Evolutionary conservation across 2,797 vertebrate genomes (phyloP), one percentile per base, ranked within the genome.

Genomic region (Scyliorhinus canicula): DNA sequence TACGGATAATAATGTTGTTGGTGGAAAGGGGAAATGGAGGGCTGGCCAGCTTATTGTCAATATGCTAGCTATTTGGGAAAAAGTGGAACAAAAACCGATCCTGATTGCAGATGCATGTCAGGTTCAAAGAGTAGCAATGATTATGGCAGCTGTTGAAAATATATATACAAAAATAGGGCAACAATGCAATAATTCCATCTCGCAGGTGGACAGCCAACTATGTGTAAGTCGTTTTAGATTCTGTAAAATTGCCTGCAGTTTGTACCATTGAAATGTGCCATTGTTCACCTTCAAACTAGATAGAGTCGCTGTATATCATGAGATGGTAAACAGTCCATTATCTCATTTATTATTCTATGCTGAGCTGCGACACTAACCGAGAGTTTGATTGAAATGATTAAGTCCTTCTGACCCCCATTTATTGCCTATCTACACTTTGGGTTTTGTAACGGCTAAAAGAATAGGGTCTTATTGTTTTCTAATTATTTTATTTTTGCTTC

Each of bases 401-500:
- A 82, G 21, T 82, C 5, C 4, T 79, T 79, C 79, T 82, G 79
- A 26, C 79, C 8, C 24, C 79, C 24, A 82, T 5, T 24, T 82
- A 40, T 26, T 74, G 71, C 1, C 79, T 82, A 82, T 47, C 44
- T 82, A 7, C 79, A 82, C 14, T 47, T 82, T 47, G 79, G 21
- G 44, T 82, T 82, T 82, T 82, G 40, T 79, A 47, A 47, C 40
- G 47, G 47, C 79, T 8, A 82, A 7, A 82, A 82, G 79, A 47
- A 47, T 19, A 79, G 77, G 14, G 14, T 21, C 19, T 47, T 94
- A 50, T 7, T 52, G 31, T 55, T 40, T 95, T 55, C 52, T 60
- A 95, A n/a, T 94, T 88, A 91, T n/a, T 16, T 95, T 95, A 79
- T 21, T 82, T 95, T 95, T 35, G n/a, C 95, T 88, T 95, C 71